Evolutionary conservation across 92 coral and sea anemone species (phyloP).

Genomic region (Galaxea fascicularis): DNA sequence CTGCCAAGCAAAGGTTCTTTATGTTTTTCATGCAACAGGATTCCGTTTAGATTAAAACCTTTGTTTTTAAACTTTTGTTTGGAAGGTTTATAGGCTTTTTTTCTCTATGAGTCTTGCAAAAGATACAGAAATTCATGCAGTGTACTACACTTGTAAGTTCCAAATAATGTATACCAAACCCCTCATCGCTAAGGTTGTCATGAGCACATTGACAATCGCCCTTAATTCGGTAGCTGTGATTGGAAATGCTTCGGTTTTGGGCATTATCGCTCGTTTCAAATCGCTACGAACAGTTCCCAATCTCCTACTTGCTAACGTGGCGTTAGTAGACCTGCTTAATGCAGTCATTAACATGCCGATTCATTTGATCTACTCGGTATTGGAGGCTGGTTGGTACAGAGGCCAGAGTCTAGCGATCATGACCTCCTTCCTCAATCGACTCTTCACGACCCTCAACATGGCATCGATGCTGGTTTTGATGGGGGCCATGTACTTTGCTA

Average conservation of each 20-base stretch:
- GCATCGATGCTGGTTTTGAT: neutral
- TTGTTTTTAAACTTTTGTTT: too few relatives aligned
- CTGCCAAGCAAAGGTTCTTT: too few relatives aligned
- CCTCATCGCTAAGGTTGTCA: neutral
- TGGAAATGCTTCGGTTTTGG: neutral
- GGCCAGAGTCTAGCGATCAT: neutral
- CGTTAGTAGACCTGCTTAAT: neutral
- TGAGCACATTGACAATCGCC: neutral
- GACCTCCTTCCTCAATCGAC: neutral
- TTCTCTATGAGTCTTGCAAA: too few relatives aligned
- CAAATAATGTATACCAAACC: too few relatives aligned
- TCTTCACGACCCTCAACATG: neutral
- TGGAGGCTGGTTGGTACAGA: neutral
- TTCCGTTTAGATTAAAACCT: too few relatives aligned
- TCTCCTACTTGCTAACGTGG: neutral
- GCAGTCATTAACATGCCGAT: neutral
- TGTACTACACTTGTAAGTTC: too few relatives aligned
- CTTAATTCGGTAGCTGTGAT: neutral
- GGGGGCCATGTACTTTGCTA: neutral
- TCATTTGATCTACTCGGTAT: neutral
- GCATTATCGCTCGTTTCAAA: neutral
- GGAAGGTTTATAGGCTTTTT: too few relatives aligned
- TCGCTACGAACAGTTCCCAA: constrained; percentile 9
- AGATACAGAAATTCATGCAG: too few relatives aligned
- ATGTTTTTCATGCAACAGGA: too few relatives aligned